Conservation (phyloP, 1,140 invertebrate genomes). For the Octopus sinensis region DNA sequence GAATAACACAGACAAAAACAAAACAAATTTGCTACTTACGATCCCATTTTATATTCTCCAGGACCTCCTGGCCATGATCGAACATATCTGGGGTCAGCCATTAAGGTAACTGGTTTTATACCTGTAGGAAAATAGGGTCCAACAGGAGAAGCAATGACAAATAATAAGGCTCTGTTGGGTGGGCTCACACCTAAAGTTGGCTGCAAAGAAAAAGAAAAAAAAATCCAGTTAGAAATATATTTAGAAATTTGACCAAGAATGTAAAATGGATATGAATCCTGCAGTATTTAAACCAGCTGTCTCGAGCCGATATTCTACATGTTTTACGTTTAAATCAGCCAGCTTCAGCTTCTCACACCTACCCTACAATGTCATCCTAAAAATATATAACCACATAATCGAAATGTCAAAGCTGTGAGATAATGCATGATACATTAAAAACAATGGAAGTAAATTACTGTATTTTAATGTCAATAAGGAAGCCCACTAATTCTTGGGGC, state of each 20-base stretch:
- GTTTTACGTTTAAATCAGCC: no score
- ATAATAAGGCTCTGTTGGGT: conserved; percentile 82
- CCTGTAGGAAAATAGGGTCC: conserved; percentile 82
- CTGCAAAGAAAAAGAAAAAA: conserved; percentile 59
- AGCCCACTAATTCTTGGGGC: no score
- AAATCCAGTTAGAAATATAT: neutral
- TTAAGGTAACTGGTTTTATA: conserved; percentile 73
- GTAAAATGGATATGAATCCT: neutral
- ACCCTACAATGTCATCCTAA: no score
- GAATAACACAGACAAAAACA: no score
- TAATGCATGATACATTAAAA: no score
- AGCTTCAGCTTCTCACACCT: no score
- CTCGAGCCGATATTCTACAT: no score
- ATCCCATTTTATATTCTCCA: conserved; percentile 91
- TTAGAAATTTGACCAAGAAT: neutral
- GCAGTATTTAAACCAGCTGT: neutral
- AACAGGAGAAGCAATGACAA: conserved; percentile 87
- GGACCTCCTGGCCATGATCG: conserved; percentile 89
- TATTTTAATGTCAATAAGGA: no score
- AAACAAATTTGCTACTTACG: conserved; percentile 58
- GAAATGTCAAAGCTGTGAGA: no score
- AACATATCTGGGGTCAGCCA: conserved; percentile 77
- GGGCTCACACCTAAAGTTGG: conserved; percentile 84
- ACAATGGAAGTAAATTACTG: no score
- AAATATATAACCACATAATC: no score